Base-by-base conservation (phyloP, 2,888 invertebrate species). In the Heteromyza rotundicornis region DNA sequence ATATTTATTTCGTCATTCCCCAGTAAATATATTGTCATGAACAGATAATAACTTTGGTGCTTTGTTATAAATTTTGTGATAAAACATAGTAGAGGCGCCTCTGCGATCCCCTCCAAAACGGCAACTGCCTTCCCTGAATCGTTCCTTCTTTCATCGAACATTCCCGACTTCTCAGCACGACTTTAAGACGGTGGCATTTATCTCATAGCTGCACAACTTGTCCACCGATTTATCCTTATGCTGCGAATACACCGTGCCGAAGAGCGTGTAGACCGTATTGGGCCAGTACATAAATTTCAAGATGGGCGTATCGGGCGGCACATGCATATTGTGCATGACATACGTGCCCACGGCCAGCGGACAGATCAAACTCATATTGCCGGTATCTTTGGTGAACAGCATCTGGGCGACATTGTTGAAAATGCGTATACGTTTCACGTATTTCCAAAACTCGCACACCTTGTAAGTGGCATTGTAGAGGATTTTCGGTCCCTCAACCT, bases 221-320 rank as follows among this genome's bases (percentile, higher is more conserved):
- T 60, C 63, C 60, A 66, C 32, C n/a, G 56, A 58, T 47, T 74
- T 71, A 32, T 73, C 67, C 19, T 72, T 63, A 47, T 61, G 66
- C 17, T 64, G 53, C 0, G 73, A 65, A 22, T 68, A 71, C 17
- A 78, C 70, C 1, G 69, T 70, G 14, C 79, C 78, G 19, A 65
- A 66, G 2, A 80, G 24, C 1, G 73, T 63, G 35, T 76, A 79
- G 0, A 76, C 17, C 1, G 74, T 73, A 32, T 75, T 77, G 7
- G 78, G 76, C 32, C 70, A 70, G 23, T 79, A 80, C 70, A 78
- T 77, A 17, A 74, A 74, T 62, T 72, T 80, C 8, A 80, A 52
- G 7, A 78, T 50, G 2, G 68, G 65, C 22, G 72, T 72, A 51
- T 79, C 76, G 2, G 74, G 71, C 19, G 79, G 78, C 52, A 79